Base-by-base conservation (phyloP, 2,888 invertebrate species). In the Hirtodrosophila cameraria region DNA sequence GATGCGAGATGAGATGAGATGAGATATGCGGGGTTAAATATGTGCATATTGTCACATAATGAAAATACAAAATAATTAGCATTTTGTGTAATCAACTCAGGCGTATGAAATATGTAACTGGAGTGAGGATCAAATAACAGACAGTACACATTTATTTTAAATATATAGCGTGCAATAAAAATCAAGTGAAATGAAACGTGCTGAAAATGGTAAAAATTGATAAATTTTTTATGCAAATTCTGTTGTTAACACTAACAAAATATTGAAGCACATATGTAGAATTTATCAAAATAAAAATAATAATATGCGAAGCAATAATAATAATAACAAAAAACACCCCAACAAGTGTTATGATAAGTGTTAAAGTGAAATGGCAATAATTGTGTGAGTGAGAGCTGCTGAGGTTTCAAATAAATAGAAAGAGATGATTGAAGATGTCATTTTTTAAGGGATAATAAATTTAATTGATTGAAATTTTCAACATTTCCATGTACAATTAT, bases 21-120 rank as follows among this genome's bases (percentile, higher is more conserved):
- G n/a, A n/a, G n/a, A n/a, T n/a, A n/a, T 23, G 23, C 18, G 18
- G 18, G 18, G 18, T 18, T 45, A 63, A 53, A 42, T 41, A 31
- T 66, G 60, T 62, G 61, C 75, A 75, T 71, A 81, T 82, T 84
- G 87, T 78, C 80, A 82, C 76, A 83, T 77, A 73, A 83, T 76
- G 74, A 72, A 80, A 78, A 78, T 69, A 70, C 50, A 69, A 68
- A 75, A 78, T 88, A 88, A 88, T 88, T 88, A 88, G 88, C 88
- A 84, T 89, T 89, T 89, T 81, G 81, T 73, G 78, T 69, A 74
- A 82, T 60, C 77, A 79, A 83, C 36, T 72, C 62, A 57, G 62
- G 69, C 84, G 61, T 49, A 61, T 59, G 12, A 55, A 58, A 41
- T n/a, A n/a, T n/a, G n/a, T 43, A 45, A 16, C 3, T 33, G 46